Conservation (phyloP, 2,113 vertebrate genomes). For the Amia ocellicauda region DNA sequence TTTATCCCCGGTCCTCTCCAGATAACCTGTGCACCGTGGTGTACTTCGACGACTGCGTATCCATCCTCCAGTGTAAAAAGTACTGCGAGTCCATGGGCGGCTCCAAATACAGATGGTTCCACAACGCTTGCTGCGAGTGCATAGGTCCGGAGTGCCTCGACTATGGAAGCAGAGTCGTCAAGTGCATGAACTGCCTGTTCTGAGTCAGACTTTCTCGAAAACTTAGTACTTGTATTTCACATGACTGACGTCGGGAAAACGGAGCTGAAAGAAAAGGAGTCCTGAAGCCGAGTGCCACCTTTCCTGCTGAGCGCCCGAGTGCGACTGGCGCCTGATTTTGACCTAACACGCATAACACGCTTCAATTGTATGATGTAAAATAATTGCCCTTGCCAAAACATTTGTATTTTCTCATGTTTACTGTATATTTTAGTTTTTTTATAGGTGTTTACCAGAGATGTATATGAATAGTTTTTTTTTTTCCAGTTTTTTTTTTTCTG, state of each 20-base stretch:
- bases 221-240: no score
- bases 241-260: not conserved
- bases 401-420: constrained; percentile 54
- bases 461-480: constrained; percentile 67
- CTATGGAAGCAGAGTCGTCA: constrained; percentile 94
- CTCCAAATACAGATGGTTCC: constrained; percentile 98
- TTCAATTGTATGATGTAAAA: constrained; percentile 54
- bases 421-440: constrained; percentile 64
- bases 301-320: no score
- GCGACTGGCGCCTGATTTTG: no score
- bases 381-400: constrained; percentile 43
- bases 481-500: constrained; percentile 2
- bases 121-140: constrained; percentile 98
- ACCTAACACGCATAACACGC: constrained; percentile 43
- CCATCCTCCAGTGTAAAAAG: constrained; percentile 94
- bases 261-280: not conserved
- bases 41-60: constrained; percentile 98
- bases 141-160: constrained; percentile 94
- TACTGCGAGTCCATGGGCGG: constrained; percentile 98
- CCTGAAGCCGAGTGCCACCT: not conserved
- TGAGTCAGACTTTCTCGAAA: constrained; percentile 63
- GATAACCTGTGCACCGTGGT: constrained; percentile 96
- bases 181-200: constrained; percentile 97
- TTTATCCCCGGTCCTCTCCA: constrained; percentile 43
- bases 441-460: constrained; percentile 53